These are phyloP conservation scores for Caretta caretta DNA, from an alignment of 2,113 vertebrate genomes.

Conservation along the genomic window DNA sequence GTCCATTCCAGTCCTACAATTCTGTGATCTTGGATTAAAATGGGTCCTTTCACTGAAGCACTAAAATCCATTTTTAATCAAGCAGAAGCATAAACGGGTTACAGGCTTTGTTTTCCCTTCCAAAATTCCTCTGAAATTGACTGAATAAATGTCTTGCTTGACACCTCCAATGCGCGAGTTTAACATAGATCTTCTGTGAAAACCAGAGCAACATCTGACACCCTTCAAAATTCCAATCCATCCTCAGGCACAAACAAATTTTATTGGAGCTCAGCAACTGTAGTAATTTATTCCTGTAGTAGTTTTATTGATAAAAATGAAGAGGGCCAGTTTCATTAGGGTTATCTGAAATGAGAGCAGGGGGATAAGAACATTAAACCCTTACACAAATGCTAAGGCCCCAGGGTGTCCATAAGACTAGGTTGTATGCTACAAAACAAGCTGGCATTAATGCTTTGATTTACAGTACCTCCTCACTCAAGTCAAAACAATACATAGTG, in stretches of 20 bases:
- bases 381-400: neutral
- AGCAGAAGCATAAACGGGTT: slow-evolving; percentile 10
- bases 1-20: neutral
- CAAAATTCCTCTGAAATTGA: slow-evolving; percentile 12
- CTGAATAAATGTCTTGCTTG: neutral
- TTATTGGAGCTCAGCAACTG: slow-evolving; percentile 50
- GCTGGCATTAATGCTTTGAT: neutral
- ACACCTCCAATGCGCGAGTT: neutral
- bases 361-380: neutral
- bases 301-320: slow-evolving; percentile 44
- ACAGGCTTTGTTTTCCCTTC: neutral
- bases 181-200: neutral
- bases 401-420: neutral
- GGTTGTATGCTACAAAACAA: neutral
- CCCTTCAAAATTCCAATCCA: slow-evolving; percentile 39
- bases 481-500: neutral
- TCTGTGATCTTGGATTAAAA: neutral
- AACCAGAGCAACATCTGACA: slow-evolving; percentile 40
- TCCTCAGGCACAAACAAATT: slow-evolving; percentile 37
- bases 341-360: slow-evolving; percentile 15
- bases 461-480: neutral
- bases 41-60: neutral
- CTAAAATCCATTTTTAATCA: neutral
- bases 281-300: slow-evolving; percentile 16
- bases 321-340: neutral